Conservation (phyloP, 2,888 invertebrate species). For the Aphodius sticticus region DNA sequence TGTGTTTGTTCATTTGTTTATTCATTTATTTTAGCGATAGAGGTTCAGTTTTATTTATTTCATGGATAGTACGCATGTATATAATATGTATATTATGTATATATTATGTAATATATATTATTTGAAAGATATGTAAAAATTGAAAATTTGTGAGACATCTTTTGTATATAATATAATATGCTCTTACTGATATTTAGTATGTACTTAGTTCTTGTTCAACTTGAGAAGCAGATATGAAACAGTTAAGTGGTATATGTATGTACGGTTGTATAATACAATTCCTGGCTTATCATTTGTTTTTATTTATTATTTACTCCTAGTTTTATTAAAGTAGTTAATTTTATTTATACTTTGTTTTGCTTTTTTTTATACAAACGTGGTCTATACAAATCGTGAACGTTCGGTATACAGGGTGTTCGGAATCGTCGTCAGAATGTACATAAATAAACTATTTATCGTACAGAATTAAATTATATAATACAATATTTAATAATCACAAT, state of each 20-base stretch:
- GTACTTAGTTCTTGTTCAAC: background rate
- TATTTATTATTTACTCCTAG: background rate
- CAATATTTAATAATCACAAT: no score
- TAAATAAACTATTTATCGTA: background rate
- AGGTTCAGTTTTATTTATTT: background rate
- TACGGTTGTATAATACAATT: background rate
- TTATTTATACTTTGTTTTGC: background rate
- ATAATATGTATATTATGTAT: conserved; percentile 4
- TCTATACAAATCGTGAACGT: background rate
- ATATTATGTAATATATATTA: background rate
- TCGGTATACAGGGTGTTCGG: background rate
- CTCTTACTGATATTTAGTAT: background rate
- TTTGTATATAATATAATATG: background rate
- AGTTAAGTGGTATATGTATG: background rate
- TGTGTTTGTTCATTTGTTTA: conserved; percentile 11
- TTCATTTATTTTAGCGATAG: background rate
- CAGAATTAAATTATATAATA: no score
- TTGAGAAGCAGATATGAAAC: background rate
- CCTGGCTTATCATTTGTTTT: background rate
- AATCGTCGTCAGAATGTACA: background rate
- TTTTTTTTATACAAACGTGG: background rate
- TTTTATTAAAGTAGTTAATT: background rate
- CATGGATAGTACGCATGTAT: background rate
- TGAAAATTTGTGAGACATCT: background rate
- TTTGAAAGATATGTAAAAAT: background rate